Conservation (phyloP, 2,113 vertebrate genomes). For the Deroptyus accipitrinus region DNA sequence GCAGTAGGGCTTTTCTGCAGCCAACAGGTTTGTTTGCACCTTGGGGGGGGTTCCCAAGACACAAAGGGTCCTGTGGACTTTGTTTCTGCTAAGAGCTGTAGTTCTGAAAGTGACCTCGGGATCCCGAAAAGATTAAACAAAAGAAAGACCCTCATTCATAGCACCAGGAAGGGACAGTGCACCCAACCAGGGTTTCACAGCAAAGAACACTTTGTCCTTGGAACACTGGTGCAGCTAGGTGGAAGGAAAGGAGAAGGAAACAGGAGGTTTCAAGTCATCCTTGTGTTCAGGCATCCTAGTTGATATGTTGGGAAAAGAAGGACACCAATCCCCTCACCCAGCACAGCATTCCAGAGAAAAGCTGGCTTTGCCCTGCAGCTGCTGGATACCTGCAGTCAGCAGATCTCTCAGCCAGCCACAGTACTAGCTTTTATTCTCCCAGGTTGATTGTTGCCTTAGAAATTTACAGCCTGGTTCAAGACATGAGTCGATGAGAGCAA, state of each 20-base stretch:
- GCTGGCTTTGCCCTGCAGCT: neutral
- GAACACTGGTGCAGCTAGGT: neutral
- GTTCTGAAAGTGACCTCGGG: neutral
- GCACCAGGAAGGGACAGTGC: neutral
- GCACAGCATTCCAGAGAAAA: neutral
- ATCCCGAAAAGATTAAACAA: neutral
- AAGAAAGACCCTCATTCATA: neutral
- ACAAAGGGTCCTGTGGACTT: neutral
- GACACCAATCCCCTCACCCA: neutral
- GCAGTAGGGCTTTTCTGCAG: neutral
- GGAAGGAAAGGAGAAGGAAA: neutral
- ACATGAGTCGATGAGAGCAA: neutral
- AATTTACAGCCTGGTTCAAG: neutral
- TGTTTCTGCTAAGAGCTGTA: neutral
- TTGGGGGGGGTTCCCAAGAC: neutral
- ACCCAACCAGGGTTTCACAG: neutral
- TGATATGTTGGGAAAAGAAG: neutral
- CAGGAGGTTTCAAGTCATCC: neutral
- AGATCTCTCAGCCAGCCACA: neutral
- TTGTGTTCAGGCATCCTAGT: neutral
- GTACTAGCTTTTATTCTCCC: neutral
- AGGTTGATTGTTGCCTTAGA: neutral
- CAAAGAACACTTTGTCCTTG: neutral
- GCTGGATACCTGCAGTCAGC: neutral
- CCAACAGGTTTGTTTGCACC: neutral